Evolutionary conservation across 1,140 invertebrate genomes (phyloP), one percentile per base, ranked within the genome.

Genomic region (Coptotermes formosanus): DNA sequence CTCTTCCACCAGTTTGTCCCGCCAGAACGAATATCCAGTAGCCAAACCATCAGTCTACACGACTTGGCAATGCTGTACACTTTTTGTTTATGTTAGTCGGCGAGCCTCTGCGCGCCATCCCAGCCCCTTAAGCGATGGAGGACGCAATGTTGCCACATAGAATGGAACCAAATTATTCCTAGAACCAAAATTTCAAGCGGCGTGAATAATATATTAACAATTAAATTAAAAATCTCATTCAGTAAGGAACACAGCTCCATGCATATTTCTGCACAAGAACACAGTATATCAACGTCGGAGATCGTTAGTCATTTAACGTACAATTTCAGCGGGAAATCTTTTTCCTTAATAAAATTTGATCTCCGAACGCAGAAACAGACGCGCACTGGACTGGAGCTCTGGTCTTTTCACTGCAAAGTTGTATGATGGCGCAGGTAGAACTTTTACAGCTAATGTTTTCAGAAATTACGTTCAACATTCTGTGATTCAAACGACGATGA

Each of bases 71-170:
- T 75, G n/a, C 82, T 87, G 86, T 85, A 87, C 86, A 87, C 59
- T 86, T 87, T 86, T 87, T 87, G 86, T 87, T 85, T 87, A 87
- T 85, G 86, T 87, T 87, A 85, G 86, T 82, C 86, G 82, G 84
- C 85, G 86, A 87, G 86, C 84, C 86, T 87, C 38, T 85, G 84
- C 86, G 86, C 86, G 86, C 86, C 85, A 87, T 87, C 86, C 82
- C 84, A 85, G 85, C 48, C 86, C 84, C 86, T 87, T 83, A 82
- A 87, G 86, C 84, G 84, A 86, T 86, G 85, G 85, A 69, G 52
- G 38, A 86, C 45, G 85, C 85, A 86, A 86, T 82, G 85, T 86
- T 86, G 85, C 85, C 85, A 86, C n/a, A 82, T 86, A 30, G 8
- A 82, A 86, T 82, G 16, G 48, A 86, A 86, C 83, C 64, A 25